Evolutionary conservation across 2,888 invertebrate species (phyloP), one percentile per base, ranked within the genome.

Genomic region (Hemithea aestivaria): DNA sequence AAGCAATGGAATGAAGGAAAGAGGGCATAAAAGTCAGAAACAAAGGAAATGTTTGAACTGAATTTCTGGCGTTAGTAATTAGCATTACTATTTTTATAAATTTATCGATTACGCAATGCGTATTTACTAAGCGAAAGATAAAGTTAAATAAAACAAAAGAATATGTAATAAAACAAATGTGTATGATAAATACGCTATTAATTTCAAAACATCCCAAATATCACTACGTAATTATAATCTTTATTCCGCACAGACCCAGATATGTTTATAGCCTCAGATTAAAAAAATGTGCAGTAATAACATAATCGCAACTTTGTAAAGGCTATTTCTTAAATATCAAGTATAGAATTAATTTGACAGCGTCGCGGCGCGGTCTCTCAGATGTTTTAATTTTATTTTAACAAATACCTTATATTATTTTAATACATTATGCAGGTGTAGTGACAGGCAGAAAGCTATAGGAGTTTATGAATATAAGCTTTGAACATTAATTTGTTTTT

Each of bases 251-350:
- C 23, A 10, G 21, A 26, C 12, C 23, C 29, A 32, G 35, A 30
- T 35, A 23, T 29, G 43, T 53, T 56, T 53, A 53, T 55, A 50
- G 35, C 48, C 48, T 57, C 44, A 58, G 62, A 75, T 73, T 70
- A 67, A 66, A 70, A n/a, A 62, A 56, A 56, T 74, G 57, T 16
- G 16, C 16, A 16, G 52, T 45, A 56, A 71, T 65, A 66, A 61
- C 60, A 68, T 52, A 65, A 72, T 72, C 53, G 62, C 67, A 68
- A 78, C 73, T 64, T 48, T 67, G 73, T 78, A 61, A 60, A 52
- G 42, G 53, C 43, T 45, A 62, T 61, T 58, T 50, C 55, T 57
- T 59, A 48, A 64, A 54, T 16, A 16, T 16, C 5, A 27, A 47
- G 40, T 46, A 56, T 58, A n/a, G 56, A 63, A 71, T 74, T 68